phyloP scores from a whole-genome alignment of 2,888 invertebrate genomes.

The Lutraria lutraria region DNA sequence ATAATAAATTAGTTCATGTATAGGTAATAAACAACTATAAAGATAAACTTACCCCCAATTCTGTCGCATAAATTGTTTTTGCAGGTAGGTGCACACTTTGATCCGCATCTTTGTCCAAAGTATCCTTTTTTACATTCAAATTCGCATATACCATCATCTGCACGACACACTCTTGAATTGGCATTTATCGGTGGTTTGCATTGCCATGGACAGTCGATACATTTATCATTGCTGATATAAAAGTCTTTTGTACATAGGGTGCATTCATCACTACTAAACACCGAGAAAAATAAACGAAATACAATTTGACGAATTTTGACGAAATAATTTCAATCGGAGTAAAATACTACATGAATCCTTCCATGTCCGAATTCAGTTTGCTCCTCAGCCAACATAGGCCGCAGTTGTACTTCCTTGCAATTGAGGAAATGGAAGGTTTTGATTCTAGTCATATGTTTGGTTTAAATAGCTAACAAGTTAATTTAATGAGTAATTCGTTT shows the following conservation, averaged over 20 bases:
- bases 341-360: no score
- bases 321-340: no score
- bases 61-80: slow-evolving; percentile 13
- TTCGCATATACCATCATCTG: slow-evolving; percentile 4
- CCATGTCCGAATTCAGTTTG: no score
- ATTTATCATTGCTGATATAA: background rate
- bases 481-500: no score
- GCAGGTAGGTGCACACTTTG: background rate
- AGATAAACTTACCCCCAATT: slow-evolving; percentile 15
- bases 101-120: slow-evolving; percentile 11
- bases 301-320: no score
- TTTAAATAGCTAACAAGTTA: no score
- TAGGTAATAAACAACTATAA: no score
- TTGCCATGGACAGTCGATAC: background rate
- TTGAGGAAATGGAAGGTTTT: no score
- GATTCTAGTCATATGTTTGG: no score
- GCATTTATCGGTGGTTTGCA: background rate
- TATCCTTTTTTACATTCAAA: background rate
- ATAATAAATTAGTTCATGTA: no score
- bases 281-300: background rate
- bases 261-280: background rate
- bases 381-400: no score
- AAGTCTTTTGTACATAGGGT: background rate
- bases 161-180: background rate
- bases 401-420: no score